Evolutionary conservation across 2,888 invertebrate species (phyloP).

Genomic region (Hartigia nigra): DNA sequence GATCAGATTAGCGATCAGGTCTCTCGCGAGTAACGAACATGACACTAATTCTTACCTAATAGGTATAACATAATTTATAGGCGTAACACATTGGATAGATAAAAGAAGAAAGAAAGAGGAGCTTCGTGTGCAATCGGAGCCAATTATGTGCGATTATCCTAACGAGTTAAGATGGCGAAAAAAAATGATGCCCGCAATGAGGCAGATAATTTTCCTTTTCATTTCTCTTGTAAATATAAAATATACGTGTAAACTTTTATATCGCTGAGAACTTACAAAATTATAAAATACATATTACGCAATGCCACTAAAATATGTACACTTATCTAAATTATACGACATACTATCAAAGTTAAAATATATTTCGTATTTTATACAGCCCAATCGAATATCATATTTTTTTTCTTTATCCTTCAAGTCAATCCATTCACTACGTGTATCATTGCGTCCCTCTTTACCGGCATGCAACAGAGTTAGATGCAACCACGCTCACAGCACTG

Average conservation of each 20-base stretch:
- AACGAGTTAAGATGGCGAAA: slow-evolving; percentile 30
- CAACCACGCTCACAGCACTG: too few relatives aligned
- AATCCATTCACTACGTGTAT: too few relatives aligned
- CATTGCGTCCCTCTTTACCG: too few relatives aligned
- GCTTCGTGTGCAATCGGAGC: not conserved
- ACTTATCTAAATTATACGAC: slow-evolving; percentile 62
- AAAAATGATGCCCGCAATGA: slow-evolving; percentile 14
- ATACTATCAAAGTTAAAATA: slow-evolving; percentile 59
- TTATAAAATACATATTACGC: slow-evolving; percentile 27
- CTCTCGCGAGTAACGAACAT: slow-evolving; percentile 30
- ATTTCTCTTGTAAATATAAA: slow-evolving; percentile 37
- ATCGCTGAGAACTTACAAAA: slow-evolving; percentile 45
- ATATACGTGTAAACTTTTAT: slow-evolving; percentile 48
- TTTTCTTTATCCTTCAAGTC: not conserved
- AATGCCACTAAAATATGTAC: slow-evolving; percentile 51
- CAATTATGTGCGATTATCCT: slow-evolving; percentile 31
- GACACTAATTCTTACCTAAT: slow-evolving; percentile 21
- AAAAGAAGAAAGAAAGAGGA: not conserved
- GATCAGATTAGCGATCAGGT: not conserved
- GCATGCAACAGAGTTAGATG: too few relatives aligned
- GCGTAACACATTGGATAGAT: slow-evolving; percentile 7
- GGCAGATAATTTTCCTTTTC: slow-evolving; percentile 23
- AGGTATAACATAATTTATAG: slow-evolving; percentile 10
- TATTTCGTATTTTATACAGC: slow-evolving; percentile 62
- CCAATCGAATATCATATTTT: not conserved